Base-by-base conservation (phyloP, 2,113 vertebrate genomes). In the Pteronura brasiliensis region DNA sequence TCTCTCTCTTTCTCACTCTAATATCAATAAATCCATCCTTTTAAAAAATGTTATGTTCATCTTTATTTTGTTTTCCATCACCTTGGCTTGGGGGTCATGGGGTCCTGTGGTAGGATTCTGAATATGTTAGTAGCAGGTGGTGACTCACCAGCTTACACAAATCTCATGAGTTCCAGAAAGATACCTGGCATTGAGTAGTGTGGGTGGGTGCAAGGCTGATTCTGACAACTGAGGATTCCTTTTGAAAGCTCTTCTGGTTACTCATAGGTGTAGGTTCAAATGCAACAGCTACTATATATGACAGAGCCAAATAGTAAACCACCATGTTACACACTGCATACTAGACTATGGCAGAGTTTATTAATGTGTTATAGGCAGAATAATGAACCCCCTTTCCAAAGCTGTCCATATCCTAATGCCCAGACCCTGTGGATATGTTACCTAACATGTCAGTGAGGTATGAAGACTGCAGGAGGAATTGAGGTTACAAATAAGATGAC, bases 51-150 rank as follows among this genome's bases (percentile, higher is more conserved):
- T 31, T 34, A 29, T 65, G 63, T 65, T 34, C 63, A 34, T 65
- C 47, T 34, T 18, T 61, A 27, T 74, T 63, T 8, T 31, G 29
- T 42, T 39, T 55, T 12, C 21, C 10, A 10, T 36, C 23, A 7
- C 49, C 14, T 59, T 55, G 61, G 23, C 31, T 21, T 1, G 0
- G 3, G 7, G 27, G 8, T 3, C 5, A 1, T 0, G 36, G 29
- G 23, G 20, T 12, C 25, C 25, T 29, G 1, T 1, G 20, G 84
- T 27, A n/a, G 44, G 69, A 27, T 80, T 39, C 77, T 34, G 52
- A 89, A 20, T 13, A 1, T 47, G 79, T 34, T 7, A 13, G 42
- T 25, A 44, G 34, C 12, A 18, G 20, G 79, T 31, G 36, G 79
- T 31, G 36, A 23, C 52, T 69, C n/a, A n/a, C 7, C 9, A 31